Base-by-base conservation (phyloP, 1,140 invertebrate genomes). In the Diploscapter pachys region DNA sequence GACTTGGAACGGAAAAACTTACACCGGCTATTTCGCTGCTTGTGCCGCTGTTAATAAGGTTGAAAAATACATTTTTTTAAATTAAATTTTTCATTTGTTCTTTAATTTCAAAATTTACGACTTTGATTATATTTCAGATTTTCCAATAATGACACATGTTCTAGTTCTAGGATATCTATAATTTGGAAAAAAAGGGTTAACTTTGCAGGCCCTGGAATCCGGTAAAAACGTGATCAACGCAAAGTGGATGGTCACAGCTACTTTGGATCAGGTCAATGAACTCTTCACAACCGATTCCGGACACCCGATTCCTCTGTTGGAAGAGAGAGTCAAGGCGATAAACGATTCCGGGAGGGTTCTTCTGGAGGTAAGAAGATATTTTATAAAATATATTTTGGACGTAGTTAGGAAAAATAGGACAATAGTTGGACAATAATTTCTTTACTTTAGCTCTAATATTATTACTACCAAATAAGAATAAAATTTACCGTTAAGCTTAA, bases 11-110 rank as follows among this genome's bases (percentile, higher is more conserved):
- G 92, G 87, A 4, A 86, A 88, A 78, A 80, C 80, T 4, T 89
- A 94, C 78, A 91, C 91, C 49, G 95, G 95, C 3, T 98, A 97
- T 86, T 96, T 93, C 90, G 93, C 92, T 50, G 86, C 96, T 9
- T 94, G 93, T 88, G 93, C 93, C 64, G 93, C 93, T 2, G 88
- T 98, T 5, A 93, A 92, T 82, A 68, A 69, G 66, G 66, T 68
- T 9, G 66, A 31, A 31, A 31, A 31, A 31, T 31, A 31, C n/a
- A n/a, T n/a, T 31, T 31, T 31, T 31, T 31, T 31, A 31, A 31
- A 31, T 1, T 31, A 31, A 31, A 31, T 31, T 31, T 31, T 1
- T 1, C 31, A 31, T 31, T 31, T 31, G 31, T 31, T 31, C 31
- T 31, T 31, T 31, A 31, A 31, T 31, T 31, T 31, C 0, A 31